These are phyloP conservation scores for Leptopilina syphax DNA, from an alignment of 2,888 invertebrate genomes.

Conservation along the genomic window DNA sequence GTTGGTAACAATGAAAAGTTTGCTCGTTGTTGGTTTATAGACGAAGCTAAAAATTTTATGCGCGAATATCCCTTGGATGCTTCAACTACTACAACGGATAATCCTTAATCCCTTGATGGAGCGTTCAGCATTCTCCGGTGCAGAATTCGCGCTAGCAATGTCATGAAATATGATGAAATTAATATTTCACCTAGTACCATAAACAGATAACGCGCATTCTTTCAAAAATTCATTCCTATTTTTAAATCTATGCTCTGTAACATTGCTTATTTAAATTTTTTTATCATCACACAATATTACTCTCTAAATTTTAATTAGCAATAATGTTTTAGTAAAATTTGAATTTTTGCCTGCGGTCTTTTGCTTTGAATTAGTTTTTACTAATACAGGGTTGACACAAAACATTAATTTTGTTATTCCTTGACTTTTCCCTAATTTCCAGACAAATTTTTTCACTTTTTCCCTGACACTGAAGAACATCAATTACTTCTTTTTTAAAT, in stretches of 20 bases:
- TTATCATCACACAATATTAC: no score
- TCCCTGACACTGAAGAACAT: no score
- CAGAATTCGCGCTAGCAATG: conserved; percentile 26
- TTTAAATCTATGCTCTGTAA: not conserved
- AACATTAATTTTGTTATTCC: no score
- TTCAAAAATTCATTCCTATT: not conserved
- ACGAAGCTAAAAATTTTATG: conserved; percentile 13
- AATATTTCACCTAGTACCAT: conserved; percentile 7
- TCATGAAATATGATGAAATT: conserved; percentile 35
- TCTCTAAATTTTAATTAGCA: no score
- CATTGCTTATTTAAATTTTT: not conserved
- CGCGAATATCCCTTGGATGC: conserved; percentile 1
- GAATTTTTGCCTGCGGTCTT: no score
- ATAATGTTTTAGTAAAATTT: no score
- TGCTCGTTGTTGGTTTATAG: conserved; percentile 22
- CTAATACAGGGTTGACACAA: no score
- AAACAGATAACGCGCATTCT: not conserved
- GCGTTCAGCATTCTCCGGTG: conserved; percentile 26
- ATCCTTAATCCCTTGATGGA: conserved; percentile 37
- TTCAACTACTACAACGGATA: conserved; percentile 18
- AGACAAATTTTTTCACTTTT: no score
- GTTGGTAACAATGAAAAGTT: conserved; percentile 35
- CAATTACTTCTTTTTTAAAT: no score
- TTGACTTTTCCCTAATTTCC: no score
- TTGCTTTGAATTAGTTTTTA: no score